These are phyloP conservation scores for Frankliniella fusca DNA, from an alignment of 2,888 invertebrate species.

Conservation along the genomic window DNA sequence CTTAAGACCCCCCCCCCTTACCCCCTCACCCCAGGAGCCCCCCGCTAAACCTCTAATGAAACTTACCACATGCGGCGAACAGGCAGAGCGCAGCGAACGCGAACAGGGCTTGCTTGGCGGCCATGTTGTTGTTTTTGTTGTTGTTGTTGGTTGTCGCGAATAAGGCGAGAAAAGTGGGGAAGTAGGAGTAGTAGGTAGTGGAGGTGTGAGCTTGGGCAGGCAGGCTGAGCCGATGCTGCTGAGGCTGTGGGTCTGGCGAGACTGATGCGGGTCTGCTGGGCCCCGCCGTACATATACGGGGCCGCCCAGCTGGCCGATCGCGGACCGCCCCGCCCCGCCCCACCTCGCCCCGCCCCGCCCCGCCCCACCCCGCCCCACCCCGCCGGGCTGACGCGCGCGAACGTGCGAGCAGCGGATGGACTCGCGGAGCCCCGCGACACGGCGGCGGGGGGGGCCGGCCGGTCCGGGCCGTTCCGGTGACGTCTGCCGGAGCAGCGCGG, in stretches of 20 bases:
- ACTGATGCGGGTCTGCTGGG: not conserved
- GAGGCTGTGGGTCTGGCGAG: not conserved
- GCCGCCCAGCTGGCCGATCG: not conserved
- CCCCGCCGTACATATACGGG: not conserved
- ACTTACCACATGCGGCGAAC: not conserved
- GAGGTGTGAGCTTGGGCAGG: not conserved
- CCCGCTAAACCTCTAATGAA: not conserved
- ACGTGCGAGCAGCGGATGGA: not conserved
- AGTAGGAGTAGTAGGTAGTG: not conserved
- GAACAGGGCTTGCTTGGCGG: not conserved
- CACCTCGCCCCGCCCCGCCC: not conserved
- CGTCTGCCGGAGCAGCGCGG: not conserved
- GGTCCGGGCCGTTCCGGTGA: constrained; percentile 3
- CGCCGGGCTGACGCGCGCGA: not conserved
- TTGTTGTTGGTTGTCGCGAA: not conserved
- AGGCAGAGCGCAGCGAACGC: not conserved
- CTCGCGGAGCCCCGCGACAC: not conserved
- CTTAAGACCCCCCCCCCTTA: not conserved
- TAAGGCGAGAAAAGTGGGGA: not conserved
- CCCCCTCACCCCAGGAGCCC: not conserved
- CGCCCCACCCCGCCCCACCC: not conserved
- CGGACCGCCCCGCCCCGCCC: not conserved
- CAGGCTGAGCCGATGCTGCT: not conserved
- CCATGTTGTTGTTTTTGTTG: not conserved
- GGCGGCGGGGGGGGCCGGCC: not conserved